A percentile compares a stretch with the other conserved stretches of the same genome.
These are phyloP conservation scores for Hirudinaria manillensis DNA, from an alignment of 2,888 invertebrate species.

Conservation along the genomic window DNA sequence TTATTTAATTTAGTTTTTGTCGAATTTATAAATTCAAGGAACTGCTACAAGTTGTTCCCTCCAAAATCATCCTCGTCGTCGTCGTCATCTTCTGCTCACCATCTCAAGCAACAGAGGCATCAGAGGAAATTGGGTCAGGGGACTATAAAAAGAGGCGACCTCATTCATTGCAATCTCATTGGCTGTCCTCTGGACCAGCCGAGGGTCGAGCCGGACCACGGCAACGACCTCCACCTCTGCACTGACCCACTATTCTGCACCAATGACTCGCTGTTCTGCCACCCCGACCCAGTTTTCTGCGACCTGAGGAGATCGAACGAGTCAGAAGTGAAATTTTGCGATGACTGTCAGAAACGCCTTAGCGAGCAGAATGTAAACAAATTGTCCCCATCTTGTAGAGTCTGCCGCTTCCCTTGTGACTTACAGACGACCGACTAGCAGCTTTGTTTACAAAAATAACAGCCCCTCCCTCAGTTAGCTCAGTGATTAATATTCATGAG, in stretches of 20 bases:
- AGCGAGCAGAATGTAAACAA: background rate
- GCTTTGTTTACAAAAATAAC: too few species aligned
- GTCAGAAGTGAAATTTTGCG: background rate
- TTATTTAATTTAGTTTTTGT: too few species aligned
- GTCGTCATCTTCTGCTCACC: background rate
- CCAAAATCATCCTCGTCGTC: background rate
- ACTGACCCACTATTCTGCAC: slow-evolving; percentile 12
- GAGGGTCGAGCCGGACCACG: background rate
- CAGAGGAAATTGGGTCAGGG: background rate
- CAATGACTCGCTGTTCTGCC: background rate
- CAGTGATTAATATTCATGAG: too few species aligned
- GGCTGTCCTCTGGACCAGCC: slow-evolving; percentile 8
- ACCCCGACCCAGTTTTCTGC: slow-evolving; percentile 1
- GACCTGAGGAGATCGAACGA: background rate
- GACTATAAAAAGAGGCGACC: background rate
- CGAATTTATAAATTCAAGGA: background rate
- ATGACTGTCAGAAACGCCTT: slow-evolving; percentile 12
- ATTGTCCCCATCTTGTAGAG: too few species aligned
- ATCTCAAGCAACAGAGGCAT: slow-evolving; percentile 3
- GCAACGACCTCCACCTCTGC: slow-evolving; percentile 6
- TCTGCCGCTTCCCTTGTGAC: too few species aligned
- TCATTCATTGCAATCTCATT: slow-evolving; percentile 14
- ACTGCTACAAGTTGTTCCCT: slow-evolving; percentile 23
- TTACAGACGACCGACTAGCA: too few species aligned
- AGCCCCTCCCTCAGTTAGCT: too few species aligned